phyloP scores from a whole-genome alignment of 2,888 invertebrate genomes.

The Cecidostiba fungosa region DNA sequence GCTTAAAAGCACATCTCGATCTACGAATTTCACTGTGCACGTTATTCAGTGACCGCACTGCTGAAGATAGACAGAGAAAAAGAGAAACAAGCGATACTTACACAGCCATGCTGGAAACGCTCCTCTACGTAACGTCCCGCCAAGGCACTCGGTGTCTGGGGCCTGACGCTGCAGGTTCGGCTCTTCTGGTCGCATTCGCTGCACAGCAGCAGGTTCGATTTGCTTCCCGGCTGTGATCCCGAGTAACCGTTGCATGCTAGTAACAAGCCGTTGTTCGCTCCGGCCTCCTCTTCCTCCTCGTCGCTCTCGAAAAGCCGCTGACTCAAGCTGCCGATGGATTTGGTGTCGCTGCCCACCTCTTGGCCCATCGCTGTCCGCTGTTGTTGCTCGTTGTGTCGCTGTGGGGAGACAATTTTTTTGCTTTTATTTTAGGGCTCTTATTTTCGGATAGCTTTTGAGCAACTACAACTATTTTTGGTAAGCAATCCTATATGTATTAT shows the following conservation, averaged over 20 bases:
- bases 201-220: slow-evolving; percentile 77
- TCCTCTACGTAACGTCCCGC: slow-evolving; percentile 72
- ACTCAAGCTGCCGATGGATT: slow-evolving; percentile 78
- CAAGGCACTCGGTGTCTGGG: slow-evolving; percentile 73
- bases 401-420: not conserved
- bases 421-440: too few species aligned
- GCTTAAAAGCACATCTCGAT: not conserved
- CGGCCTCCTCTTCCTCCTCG: slow-evolving; percentile 71
- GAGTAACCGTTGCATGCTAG: slow-evolving; percentile 75
- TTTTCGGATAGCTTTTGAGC: too few species aligned
- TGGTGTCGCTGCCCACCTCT: slow-evolving; percentile 72
- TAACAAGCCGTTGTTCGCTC: slow-evolving; percentile 40
- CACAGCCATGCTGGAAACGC: slow-evolving; percentile 57
- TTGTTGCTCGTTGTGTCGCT: not conserved
- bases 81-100: slow-evolving; percentile 6
- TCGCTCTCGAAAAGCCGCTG: slow-evolving; percentile 78
- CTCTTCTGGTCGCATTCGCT: slow-evolving; percentile 76
- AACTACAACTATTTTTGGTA: too few species aligned
- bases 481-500: too few species aligned
- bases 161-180: slow-evolving; percentile 74
- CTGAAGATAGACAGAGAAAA: not conserved
- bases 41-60: not conserved
- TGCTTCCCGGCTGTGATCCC: slow-evolving; percentile 76
- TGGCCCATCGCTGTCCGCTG: slow-evolving; percentile 59
- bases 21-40: slow-evolving; percentile 2